Base-by-base conservation (phyloP, 2,113 vertebrate genomes). In the Tapirus terrestris region DNA sequence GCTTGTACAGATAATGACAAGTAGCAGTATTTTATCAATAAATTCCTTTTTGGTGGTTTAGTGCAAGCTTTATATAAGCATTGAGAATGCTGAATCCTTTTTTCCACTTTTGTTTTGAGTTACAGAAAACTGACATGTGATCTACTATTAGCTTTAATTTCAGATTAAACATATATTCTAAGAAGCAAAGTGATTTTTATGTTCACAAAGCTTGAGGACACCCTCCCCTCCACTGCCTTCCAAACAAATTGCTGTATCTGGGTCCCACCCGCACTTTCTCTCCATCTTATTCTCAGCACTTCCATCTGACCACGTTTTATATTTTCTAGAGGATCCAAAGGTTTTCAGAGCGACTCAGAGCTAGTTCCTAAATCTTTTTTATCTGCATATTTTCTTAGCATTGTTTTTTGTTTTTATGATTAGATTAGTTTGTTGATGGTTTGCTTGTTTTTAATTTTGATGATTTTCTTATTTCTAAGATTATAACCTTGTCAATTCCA, bases 121-220 rank as follows among this genome's bases (percentile, higher is more conserved):
- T 61, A 51, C 4, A 95, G 76, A 86, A 83, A 77, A 67, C 9
- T 58, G 12, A 85, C 31, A 16, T 86, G 20, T 48, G 4, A 21
- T 63, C 25, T 86, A 29, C 58, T 53, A 4, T 94, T 48, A 81
- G n/a, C n/a, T 85, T 97, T 95, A 5, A 93, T 73, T 56, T 84
- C 39, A 89, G 81, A 18, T 43, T 58, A 51, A 81, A 68, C 1
- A 0, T 45, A 18, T 58, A 56, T 81, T 67, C 29, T 43, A 89
- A 89, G 43, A 91, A 60, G 23, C 31, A 75, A 58, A 60, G 31
- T 79, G 8, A 29, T 56, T 17, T 84, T 67, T 88, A 31, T 29
- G 7, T 29, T 58, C 6, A 53, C 23, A 29, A 7, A 83, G 8
- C 21, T 56, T 93, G 6, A 51, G 1, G 14, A 67, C 3, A 18